Evolutionary conservation across 2,888 invertebrate species (phyloP).

Genomic region (Eubasilissa splendida): DNA sequence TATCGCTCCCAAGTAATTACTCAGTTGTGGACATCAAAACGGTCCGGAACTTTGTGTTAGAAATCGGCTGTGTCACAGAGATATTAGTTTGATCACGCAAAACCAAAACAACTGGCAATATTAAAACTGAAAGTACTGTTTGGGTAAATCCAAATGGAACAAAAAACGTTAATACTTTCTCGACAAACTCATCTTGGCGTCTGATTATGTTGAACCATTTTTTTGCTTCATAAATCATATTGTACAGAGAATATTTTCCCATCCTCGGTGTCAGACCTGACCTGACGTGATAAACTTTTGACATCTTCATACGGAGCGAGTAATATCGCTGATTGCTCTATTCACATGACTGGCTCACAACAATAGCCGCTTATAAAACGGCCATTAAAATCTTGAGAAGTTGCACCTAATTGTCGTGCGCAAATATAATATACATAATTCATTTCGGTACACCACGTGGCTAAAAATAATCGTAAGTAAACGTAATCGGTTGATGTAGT

Average conservation of each 20-base stretch:
- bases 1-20: not conserved
- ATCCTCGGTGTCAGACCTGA: constrained; percentile 17
- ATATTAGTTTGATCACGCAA: constrained; percentile 41
- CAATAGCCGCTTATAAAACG: constrained; percentile 19
- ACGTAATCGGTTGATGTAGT: no score
- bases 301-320: not conserved
- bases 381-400: constrained; percentile 12
- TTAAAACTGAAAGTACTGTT: constrained; percentile 30
- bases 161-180: constrained; percentile 40
- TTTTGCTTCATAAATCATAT: constrained; percentile 40
- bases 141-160: constrained; percentile 26
- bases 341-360: not conserved
- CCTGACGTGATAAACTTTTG: constrained; percentile 7
- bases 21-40: not conserved
- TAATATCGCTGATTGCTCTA: constrained; percentile 13
- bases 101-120: constrained; percentile 6
- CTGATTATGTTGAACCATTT: not conserved
- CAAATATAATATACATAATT: no score
- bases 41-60: constrained; percentile 1
- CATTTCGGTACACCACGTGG: no score
- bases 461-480: not conserved
- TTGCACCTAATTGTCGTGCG: not conserved
- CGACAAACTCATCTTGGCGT: not conserved
- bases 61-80: not conserved
- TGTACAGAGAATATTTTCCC: not conserved